These are phyloP conservation scores for Globodera ellingtonae DNA, from an alignment of 1,140 invertebrate species.

Conservation along the genomic window DNA sequence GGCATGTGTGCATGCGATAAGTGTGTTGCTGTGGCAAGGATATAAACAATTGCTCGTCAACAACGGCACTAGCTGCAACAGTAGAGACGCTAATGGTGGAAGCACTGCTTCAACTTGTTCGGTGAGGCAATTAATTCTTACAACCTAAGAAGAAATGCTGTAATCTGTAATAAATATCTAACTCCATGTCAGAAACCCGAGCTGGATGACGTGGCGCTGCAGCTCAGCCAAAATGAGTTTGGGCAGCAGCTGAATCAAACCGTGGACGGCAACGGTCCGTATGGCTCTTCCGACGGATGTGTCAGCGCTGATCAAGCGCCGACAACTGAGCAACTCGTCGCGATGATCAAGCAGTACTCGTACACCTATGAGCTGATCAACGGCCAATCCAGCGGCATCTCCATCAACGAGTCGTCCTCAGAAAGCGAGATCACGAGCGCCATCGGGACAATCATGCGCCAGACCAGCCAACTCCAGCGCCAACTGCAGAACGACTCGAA, in stretches of 20 bases:
- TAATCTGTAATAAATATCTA: too few relatives aligned
- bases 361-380: not conserved
- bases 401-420: not conserved
- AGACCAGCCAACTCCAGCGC: not conserved
- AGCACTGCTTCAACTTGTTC: too few relatives aligned
- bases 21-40: constrained; percentile 17
- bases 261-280: not conserved
- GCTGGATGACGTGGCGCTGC: not conserved
- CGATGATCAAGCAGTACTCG: not conserved
- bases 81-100: too few relatives aligned
- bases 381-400: not conserved
- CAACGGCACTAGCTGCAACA: not conserved
- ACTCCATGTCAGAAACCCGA: not conserved
- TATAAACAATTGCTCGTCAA: not conserved
- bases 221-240: not conserved
- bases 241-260: not conserved
- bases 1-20: constrained; percentile 1
- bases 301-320: not conserved
- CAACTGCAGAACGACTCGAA: not conserved
- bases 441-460: not conserved
- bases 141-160: too few relatives aligned
- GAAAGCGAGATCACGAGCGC: not conserved
- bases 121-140: too few relatives aligned
- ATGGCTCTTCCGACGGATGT: not conserved
- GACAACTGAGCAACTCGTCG: not conserved